phyloP scores from a whole-genome alignment of 2,888 invertebrate genomes.

The Ormyrus thymus region DNA sequence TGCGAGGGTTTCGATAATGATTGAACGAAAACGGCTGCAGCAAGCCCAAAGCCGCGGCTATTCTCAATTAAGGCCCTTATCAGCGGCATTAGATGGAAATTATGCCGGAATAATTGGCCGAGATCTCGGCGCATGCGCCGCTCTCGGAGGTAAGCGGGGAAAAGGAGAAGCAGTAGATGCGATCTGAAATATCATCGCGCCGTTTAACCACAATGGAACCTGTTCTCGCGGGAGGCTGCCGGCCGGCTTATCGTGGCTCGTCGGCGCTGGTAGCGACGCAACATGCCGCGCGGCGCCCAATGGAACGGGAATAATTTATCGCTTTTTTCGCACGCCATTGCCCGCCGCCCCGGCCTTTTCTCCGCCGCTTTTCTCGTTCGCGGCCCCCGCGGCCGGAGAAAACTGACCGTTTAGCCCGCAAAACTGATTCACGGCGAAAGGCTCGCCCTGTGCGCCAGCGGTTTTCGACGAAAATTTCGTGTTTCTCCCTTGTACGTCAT shows the following conservation, averaged over 20 bases:
- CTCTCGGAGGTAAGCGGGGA: not conserved
- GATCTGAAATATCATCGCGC: slow-evolving; percentile 54
- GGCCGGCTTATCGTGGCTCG: not conserved
- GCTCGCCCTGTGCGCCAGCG: too few relatives aligned
- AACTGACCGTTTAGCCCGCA: too few relatives aligned
- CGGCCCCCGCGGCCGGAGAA: too few relatives aligned
- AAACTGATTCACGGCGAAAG: too few relatives aligned
- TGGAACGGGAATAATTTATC: slow-evolving; percentile 53
- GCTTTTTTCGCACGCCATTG: slow-evolving; percentile 45
- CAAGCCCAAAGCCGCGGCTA: not conserved
- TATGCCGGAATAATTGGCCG: slow-evolving; percentile 43
- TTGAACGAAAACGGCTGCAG: too few relatives aligned
- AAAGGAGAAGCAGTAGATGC: slow-evolving; percentile 16
- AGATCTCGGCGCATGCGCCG: slow-evolving; percentile 7
- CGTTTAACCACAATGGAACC: slow-evolving; percentile 51
- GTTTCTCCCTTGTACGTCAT: too few relatives aligned
- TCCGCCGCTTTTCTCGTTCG: too few relatives aligned
- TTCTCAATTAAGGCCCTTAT: slow-evolving; percentile 46
- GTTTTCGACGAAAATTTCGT: too few relatives aligned
- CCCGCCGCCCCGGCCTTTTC: not conserved
- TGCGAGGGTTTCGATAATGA: too few relatives aligned
- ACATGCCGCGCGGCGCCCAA: slow-evolving; percentile 20
- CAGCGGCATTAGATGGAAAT: slow-evolving; percentile 45
- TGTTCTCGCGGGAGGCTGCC: slow-evolving; percentile 31
- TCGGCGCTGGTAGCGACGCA: not conserved